phyloP scores from a whole-genome alignment of 2,113 vertebrate species.

The Sciurus niger region DNA sequence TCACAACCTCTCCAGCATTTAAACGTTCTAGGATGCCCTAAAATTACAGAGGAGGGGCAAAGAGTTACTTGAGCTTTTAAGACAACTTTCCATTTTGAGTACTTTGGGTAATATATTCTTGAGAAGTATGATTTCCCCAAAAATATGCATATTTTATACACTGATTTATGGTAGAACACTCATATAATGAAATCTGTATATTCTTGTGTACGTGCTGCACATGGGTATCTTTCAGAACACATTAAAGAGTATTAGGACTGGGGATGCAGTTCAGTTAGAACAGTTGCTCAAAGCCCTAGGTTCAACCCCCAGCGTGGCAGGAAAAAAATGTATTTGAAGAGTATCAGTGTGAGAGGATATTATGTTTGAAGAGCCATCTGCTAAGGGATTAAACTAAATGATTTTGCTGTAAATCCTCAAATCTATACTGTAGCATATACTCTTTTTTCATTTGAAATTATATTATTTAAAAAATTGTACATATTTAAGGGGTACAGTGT shows the following conservation, averaged over 20 bases:
- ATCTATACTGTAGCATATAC: not conserved
- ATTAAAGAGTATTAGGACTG: not conserved
- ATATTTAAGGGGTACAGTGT: not conserved
- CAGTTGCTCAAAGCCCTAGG: not conserved
- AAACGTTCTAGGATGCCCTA: slow-evolving; percentile 96
- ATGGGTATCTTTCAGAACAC: not conserved
- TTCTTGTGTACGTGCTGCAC: not conserved
- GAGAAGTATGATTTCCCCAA: slow-evolving; percentile 22
- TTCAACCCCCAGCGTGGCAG: not conserved
- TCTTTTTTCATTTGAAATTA: not conserved
- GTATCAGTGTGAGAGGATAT: not conserved
- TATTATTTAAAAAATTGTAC: not conserved
- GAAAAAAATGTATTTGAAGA: not conserved
- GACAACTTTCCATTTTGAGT: slow-evolving; percentile 6
- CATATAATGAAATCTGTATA: not conserved
- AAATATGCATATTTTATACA: slow-evolving; percentile 14
- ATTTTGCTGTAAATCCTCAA: slow-evolving; percentile 32
- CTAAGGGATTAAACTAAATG: not conserved
- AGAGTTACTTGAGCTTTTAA: slow-evolving; percentile 18
- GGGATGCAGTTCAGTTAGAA: not conserved
- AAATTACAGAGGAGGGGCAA: not conserved
- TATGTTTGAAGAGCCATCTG: slow-evolving; percentile 1
- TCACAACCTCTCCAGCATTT: slow-evolving; percentile 94
- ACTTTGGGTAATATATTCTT: not conserved
- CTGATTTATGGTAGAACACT: not conserved